Base-by-base conservation (phyloP, 2,797 vertebrate genomes). In the Agapornis canus region DNA sequence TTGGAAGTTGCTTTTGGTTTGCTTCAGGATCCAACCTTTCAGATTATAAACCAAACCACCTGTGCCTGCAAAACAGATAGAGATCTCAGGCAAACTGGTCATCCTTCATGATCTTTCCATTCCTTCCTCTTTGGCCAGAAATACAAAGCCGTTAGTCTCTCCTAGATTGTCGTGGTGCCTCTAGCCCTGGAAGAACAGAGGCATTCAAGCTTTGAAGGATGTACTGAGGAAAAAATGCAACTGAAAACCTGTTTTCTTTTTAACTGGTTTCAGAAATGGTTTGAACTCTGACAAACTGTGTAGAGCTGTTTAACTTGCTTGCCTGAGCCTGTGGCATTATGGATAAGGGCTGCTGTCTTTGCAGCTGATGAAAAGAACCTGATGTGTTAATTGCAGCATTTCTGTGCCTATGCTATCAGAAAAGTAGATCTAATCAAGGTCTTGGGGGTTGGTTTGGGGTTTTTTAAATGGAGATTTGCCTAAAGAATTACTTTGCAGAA, bases 41-140 rank as follows among this genome's bases (percentile, higher is more conserved):
- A 92, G 70, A 92, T 86, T 70, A 26, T 95, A 96, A 90, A 95
- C 73, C 85, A 86, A 94, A 95, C 85, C 87, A 96, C 92, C 80
- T 95, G 76, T 76, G 73, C 47, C 80, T 94, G 82, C n/a, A 91
- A 63, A 94, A 93, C 6, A 35, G 70, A 82, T 90, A 84, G 85
- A 94, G 73, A 91, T 90, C 63, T 92, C 85, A 90, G 71, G 29
- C 70, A 94, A 91, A 80, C 78, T 89, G 83, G 71, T 94, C 68
- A 32, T 76, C 87, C 88, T 92, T 94, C 80, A 86, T 49, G 63
- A 54, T 86, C 43, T 94, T 95, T 86, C 77, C 66, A 60, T 83
- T 86, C 73, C 59, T 94, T 91, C 66, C 3, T 0, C 91, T 91
- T 86, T 73, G 91, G 80, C 43, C 63, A 92, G 66, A 88, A 94